phyloP scores from a whole-genome alignment of 23 tunicate species.

The Aplidium turbinatum region DNA sequence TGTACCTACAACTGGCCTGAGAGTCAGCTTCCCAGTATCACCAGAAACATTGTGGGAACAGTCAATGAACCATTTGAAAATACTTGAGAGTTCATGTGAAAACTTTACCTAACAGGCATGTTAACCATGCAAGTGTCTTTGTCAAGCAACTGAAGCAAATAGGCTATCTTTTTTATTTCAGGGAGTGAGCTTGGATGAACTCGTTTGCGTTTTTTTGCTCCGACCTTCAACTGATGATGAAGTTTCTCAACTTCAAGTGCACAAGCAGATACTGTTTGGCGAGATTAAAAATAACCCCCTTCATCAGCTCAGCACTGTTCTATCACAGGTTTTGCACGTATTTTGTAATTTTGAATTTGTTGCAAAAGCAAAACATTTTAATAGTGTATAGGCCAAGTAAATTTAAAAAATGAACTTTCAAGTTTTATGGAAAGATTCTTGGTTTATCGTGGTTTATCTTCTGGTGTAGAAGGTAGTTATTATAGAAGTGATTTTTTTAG shows the following conservation, averaged over 20 bases:
- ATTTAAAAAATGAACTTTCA: too few species aligned
- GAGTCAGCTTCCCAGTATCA: too few species aligned
- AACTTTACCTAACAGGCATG: too few species aligned
- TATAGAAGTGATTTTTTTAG: too few species aligned
- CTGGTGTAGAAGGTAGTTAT: too few species aligned
- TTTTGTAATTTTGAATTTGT: background rate
- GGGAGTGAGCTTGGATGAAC: slow-evolving; percentile 55
- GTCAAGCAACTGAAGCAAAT: background rate
- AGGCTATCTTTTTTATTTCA: slow-evolving; percentile 9
- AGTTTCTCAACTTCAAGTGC: slow-evolving; percentile 73
- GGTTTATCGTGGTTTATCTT: too few species aligned
- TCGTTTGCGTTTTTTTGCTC: slow-evolving; percentile 72
- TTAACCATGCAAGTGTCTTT: background rate
- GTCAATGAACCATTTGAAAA: too few species aligned
- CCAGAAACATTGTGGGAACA: background rate
- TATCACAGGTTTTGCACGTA: slow-evolving; percentile 80
- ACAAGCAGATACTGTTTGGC: slow-evolving; percentile 76
- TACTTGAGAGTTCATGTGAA: too few species aligned
- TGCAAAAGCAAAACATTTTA: background rate
- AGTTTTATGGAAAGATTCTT: too few species aligned
- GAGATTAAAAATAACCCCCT: slow-evolving; percentile 90
- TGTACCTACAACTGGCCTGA: too few species aligned
- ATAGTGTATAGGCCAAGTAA: too few species aligned
- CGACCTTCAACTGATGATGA: slow-evolving; percentile 48
- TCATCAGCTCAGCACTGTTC: slow-evolving; percentile 66